phyloP scores from a whole-genome alignment of 2,888 invertebrate species.

The Corythucha ciliata region DNA sequence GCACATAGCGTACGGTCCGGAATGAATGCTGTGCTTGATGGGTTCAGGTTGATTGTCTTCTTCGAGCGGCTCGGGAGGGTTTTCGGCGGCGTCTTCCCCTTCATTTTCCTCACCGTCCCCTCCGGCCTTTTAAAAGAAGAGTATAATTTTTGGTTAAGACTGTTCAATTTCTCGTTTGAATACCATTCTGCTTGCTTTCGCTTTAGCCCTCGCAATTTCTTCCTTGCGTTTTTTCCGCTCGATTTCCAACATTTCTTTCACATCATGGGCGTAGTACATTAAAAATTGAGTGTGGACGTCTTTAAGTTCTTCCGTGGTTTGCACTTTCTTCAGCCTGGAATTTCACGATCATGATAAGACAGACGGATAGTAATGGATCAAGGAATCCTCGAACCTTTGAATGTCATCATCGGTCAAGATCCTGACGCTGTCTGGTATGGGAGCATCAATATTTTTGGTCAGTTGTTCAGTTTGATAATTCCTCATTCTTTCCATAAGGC shows the following conservation, averaged over 20 bases:
- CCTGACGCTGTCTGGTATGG: conserved; percentile 71
- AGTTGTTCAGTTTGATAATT: conserved; percentile 76
- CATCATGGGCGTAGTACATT: conserved; percentile 78
- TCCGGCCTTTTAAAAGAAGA: conserved; percentile 37
- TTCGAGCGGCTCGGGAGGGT: conserved; percentile 44
- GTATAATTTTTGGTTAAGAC: conserved; percentile 32
- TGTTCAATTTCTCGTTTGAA: neutral
- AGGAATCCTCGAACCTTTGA: conserved; percentile 48
- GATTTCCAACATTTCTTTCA: conserved; percentile 41
- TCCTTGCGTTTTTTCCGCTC: conserved; percentile 37
- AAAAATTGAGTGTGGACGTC: conserved; percentile 91
- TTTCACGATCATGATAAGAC: neutral
- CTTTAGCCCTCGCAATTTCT: conserved; percentile 39
- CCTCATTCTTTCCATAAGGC: conserved; percentile 84
- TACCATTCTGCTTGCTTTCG: conserved; percentile 10
- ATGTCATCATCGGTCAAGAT: conserved; percentile 78
- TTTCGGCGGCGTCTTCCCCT: conserved; percentile 47
- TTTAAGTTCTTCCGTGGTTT: conserved; percentile 81
- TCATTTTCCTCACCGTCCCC: conserved; percentile 46
- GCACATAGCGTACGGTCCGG: conserved; percentile 83
- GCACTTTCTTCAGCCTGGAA: conserved; percentile 56
- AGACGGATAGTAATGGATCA: neutral
- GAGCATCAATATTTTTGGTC: conserved; percentile 72
- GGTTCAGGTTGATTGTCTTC: conserved; percentile 48
- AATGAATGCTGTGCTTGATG: conserved; percentile 76